Conservation (phyloP, 2,113 vertebrate species). For the Benitochromis conjunctus region DNA sequence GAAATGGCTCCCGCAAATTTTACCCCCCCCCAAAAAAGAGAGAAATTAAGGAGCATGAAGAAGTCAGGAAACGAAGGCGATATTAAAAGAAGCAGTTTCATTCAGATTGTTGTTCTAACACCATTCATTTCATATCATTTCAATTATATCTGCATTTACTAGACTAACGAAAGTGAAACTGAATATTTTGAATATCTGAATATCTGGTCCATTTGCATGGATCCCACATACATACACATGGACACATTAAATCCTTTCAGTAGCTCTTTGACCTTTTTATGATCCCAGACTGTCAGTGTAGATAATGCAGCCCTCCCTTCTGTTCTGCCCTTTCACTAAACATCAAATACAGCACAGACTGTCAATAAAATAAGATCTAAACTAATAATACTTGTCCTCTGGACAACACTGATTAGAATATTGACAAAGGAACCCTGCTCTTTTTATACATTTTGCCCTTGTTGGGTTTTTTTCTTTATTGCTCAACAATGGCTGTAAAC, state of each 20-base stretch:
- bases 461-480: neutral
- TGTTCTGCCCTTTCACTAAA: conserved; percentile 6
- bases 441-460: neutral
- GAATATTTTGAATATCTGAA: neutral
- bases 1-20: neutral
- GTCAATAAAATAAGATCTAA: neutral
- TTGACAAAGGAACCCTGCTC: neutral
- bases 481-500: neutral
- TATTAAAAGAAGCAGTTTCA: neutral
- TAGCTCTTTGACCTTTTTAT: neutral
- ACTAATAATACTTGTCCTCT: conserved; percentile 13
- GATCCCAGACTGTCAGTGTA: conserved; percentile 2
- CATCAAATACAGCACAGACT: neutral
- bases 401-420: conserved; percentile 41
- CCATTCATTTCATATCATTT: neutral
- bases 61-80: neutral
- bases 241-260: neutral
- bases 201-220: neutral
- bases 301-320: conserved; percentile 29
- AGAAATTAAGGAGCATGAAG: neutral
- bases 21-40: neutral
- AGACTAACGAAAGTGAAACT: neutral
- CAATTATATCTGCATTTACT: neutral
- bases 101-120: neutral
- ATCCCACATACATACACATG: neutral